Conservation (phyloP, 2,888 invertebrate genomes). For the Holacanthella duospinosa region DNA sequence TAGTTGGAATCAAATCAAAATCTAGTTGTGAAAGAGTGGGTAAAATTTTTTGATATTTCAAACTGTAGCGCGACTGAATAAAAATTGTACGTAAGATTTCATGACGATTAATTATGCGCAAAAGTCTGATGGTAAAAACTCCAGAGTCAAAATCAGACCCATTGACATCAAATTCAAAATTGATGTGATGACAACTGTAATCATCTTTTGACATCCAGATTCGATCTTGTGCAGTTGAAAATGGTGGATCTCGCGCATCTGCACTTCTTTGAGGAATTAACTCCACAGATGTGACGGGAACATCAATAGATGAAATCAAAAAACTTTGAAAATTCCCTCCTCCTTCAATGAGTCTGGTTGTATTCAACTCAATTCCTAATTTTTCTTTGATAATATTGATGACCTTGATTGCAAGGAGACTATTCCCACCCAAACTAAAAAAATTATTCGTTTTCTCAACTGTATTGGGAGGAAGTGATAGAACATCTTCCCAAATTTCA, state of each 20-base stretch:
- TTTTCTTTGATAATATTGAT: not conserved
- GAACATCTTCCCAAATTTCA: not conserved
- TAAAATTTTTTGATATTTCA: not conserved
- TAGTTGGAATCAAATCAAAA: not conserved
- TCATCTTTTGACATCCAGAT: not conserved
- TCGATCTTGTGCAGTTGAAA: not conserved
- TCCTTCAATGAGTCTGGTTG: not conserved
- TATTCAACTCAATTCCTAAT: not conserved
- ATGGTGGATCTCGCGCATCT: not conserved
- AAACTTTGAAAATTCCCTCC: constrained; percentile 1
- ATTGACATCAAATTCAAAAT: not conserved
- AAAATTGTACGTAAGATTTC: not conserved
- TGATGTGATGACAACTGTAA: not conserved
- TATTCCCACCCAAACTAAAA: not conserved
- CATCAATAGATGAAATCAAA: not conserved
- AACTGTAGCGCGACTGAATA: not conserved
- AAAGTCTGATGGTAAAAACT: not conserved
- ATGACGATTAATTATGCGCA: not conserved
- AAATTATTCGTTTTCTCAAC: not conserved
- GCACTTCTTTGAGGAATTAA: not conserved
- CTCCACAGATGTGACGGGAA: not conserved
- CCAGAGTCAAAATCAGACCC: not conserved
- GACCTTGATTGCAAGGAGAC: not conserved
- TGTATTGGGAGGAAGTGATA: not conserved
- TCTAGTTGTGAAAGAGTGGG: not conserved